Percentiles rank a stretch among this genome's conserved stretches.
Evolutionary conservation across 2,888 invertebrate genomes (phyloP).

Genomic region (Gnatocerus cornutus): DNA sequence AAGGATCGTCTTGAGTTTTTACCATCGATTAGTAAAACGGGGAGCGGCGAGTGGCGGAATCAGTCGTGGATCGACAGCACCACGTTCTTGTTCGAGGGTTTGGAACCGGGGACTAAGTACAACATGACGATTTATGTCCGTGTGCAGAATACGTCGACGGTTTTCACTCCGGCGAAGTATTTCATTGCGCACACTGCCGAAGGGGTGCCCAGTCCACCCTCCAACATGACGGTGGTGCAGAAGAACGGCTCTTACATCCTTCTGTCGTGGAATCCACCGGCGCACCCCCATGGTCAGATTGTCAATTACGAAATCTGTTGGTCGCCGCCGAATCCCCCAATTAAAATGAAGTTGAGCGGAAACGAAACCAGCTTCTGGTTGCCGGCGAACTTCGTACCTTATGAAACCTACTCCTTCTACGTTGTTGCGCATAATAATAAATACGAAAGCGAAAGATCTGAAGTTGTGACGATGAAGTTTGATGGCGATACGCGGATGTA

Average conservation of each 20-base stretch:
- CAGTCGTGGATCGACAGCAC: slow-evolving; percentile 78
- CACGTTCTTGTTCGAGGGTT: slow-evolving; percentile 76
- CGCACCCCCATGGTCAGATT: slow-evolving; percentile 77
- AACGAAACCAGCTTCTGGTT: slow-evolving; percentile 73
- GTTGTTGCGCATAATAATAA: slow-evolving; percentile 80
- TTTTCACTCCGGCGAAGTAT: slow-evolving; percentile 79
- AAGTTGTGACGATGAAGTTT: slow-evolving; percentile 75
- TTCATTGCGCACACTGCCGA: slow-evolving; percentile 79
- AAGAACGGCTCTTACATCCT: slow-evolving; percentile 78
- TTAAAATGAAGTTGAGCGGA: slow-evolving; percentile 68
- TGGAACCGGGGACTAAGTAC: slow-evolving; percentile 83
- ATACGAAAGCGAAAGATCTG: slow-evolving; percentile 77
- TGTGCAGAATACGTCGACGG: slow-evolving; percentile 73
- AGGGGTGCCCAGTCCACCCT: slow-evolving; percentile 80
- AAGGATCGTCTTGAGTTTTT: slow-evolving; percentile 76
- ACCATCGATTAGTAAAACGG: slow-evolving; percentile 75
- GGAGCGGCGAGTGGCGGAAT: slow-evolving; percentile 74
- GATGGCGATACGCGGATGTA: slow-evolving; percentile 79
- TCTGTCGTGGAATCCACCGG: slow-evolving; percentile 81
- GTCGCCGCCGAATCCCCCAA: slow-evolving; percentile 77
- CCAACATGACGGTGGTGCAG: slow-evolving; percentile 78
- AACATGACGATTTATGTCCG: slow-evolving; percentile 86
- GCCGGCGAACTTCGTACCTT: slow-evolving; percentile 74
- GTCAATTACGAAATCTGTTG: slow-evolving; percentile 78
- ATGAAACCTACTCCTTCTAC: slow-evolving; percentile 81